Base-by-base conservation (phyloP, 2,113 vertebrate species). In the Hydrochoerus hydrochaeris region DNA sequence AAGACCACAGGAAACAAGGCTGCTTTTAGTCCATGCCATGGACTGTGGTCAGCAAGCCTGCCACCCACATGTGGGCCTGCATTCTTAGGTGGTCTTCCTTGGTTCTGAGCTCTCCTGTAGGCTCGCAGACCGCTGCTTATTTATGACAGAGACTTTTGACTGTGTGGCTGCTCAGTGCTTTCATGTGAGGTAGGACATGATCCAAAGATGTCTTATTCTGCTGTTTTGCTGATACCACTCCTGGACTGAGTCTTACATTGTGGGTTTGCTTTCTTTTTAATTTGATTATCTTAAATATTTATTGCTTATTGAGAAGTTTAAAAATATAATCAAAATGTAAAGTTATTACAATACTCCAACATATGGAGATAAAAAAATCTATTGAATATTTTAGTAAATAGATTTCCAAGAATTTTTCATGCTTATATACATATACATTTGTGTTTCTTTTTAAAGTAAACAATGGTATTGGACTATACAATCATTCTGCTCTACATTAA, bases 271-370 rank as follows among this genome's bases (percentile, higher is more conserved):
- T 91, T 71, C 44, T 94, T 75, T 93, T 91, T 85, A n/a, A 28
- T 46, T 88, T 91, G 44, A 87, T 58, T 19, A 46, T 80, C 85
- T 75, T 60, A 95, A 94, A 58, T 44, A 73, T 52, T 93, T 78
- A 88, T 85, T 62, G 4, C 60, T 83, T 82, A 89, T 24, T 86
- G 52, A 30, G 24, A 94, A 80, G 35, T 63, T 90, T 58, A 30
- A 71, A 91, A 95, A 60, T 86, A 28, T 69, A 96, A 95, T 94
- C 4, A 67, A 85, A 92, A 80, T 58, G 5, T 78, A 95, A 82
- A 91, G 83, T 86, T 69, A 86, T 54, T 28, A 17, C 1, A 58
- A 75, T 82, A n/a, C 81, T 7, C 32, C 38, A 77, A 20, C 54
- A 85, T 75, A 69, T 2, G 73, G 1, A 63, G 14, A 80, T 80